Evolutionary conservation across 2,888 invertebrate species (phyloP), one percentile per base, ranked within the genome.

Genomic region (Caenorhabditis doughertyi): DNA sequence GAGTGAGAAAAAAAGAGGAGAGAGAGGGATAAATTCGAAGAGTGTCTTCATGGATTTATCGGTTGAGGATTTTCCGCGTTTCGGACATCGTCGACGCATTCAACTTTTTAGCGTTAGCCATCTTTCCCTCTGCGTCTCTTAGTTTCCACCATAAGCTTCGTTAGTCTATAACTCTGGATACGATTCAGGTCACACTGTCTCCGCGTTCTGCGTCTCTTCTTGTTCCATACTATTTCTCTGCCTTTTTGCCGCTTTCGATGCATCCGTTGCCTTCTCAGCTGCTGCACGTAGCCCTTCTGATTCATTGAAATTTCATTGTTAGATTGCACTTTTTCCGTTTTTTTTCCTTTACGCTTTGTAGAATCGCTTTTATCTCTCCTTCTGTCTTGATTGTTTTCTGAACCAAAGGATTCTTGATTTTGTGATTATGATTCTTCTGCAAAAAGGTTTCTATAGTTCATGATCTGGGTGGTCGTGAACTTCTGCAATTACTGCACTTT

Each of bases 101-200:
- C 65, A 76, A 76, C 76, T 76, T 76, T 76, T 76, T 76, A 68
- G 76, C 76, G 49, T 56, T 53, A 64, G 64, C 73, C 64, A 23
- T 60, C 67, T 35, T 27, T 51, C 18, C 47, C 29, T 60, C 49
- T 74, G 23, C 58, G 74, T 56, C 32, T 74, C 49, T 49, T 13
- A 3, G 16, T 32, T 16, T 23, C 2, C 11, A 65, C 7, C 35
- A 29, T 51, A 32, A 23, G 32, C 51, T 65, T 65, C 35, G 23
- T 51, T 44, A 3, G 18, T 27, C 53, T 64, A 64, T 56, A 32
- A 39, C 47, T 23, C 67, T 76, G 76, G 68, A 76, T 68, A 60
- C 67, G 76, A 76, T 76, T 68, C 76, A 76, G 76, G 76, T 76
- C 76, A 76, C 51, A 73, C 29, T 64, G 64, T 74, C 42, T 74